These are phyloP conservation scores for Cotesia chilonis DNA, from an alignment of 1,140 invertebrate species.

Conservation along the genomic window DNA sequence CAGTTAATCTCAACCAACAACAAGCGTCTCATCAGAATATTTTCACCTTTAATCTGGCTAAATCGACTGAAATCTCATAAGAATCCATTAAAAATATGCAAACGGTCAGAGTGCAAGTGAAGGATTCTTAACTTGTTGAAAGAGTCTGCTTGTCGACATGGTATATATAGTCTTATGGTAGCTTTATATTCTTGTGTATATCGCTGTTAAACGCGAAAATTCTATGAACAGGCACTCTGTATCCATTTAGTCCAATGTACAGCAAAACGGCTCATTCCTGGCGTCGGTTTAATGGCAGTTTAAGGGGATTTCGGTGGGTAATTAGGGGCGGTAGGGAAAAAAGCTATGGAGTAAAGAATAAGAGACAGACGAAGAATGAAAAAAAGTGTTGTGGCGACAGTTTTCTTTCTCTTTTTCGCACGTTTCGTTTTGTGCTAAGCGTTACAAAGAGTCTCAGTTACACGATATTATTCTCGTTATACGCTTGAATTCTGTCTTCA, in stretches of 20 bases:
- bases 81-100: constrained; percentile 37
- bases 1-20: neutral
- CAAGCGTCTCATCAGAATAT: neutral
- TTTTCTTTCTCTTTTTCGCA: constrained; percentile 8
- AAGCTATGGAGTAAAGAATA: constrained; percentile 23
- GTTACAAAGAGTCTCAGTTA: constrained; percentile 56
- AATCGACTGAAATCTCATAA: constrained; percentile 26
- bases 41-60: constrained; percentile 4
- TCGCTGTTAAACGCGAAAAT: constrained; percentile 28
- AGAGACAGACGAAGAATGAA: constrained; percentile 17
- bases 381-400: constrained; percentile 21
- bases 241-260: constrained; percentile 32
- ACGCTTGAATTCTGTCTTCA: constrained; percentile 20
- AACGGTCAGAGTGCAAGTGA: constrained; percentile 35
- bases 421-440: constrained; percentile 42
- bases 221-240: constrained; percentile 34
- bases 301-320: constrained; percentile 56
- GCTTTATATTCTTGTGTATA: neutral
- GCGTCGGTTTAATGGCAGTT: constrained; percentile 55
- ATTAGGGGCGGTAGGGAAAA: constrained; percentile 45
- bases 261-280: constrained; percentile 33
- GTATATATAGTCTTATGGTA: constrained; percentile 1
- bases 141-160: constrained; percentile 22
- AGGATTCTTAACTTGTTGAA: constrained; percentile 13
- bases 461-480: constrained; percentile 51